Base-by-base conservation (phyloP, 2,888 invertebrate genomes). In the Epirrhoe alternata region DNA sequence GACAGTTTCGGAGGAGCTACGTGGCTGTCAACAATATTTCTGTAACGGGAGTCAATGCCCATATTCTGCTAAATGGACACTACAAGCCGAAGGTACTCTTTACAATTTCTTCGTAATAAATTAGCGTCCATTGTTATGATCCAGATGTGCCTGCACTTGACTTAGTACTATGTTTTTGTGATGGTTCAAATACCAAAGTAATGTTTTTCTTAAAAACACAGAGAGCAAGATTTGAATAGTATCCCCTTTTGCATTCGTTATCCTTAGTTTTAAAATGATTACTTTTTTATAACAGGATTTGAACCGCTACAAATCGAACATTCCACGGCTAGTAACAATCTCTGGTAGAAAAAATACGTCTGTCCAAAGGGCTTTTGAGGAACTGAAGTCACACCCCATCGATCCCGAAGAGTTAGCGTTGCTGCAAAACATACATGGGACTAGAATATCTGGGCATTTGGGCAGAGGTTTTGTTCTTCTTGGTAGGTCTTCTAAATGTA, bases 381-480 rank as follows among this genome's bases (percentile, higher is more conserved):
- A 77, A 51, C 71, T 83, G 7, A 79, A 79, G 55, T 57, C 72
- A 1, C 72, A 71, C 0, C 80, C 82, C 0, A 74, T 90, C 6
- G 93, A 94, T 71, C 82, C 87, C 1, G 94, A 94, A 66, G 93
- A 90, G 72, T 76, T 90, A 5, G 85, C 84, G 5, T 73, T 94
- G 17, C 77, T 93, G 14, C 92, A 94, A 66, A 88, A 88, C 47
- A 79, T 92, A 6, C 92, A 91, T 68, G 82, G 86, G 6, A 82
- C 76, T 24, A 82, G 86, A 4, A 89, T 92, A 63, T 61, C 86
- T 16, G 93, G 94, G 1, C 95, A 95, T 82, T 90, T 95, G 10
- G 75, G 76, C 7, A 74, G 96, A 74, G 96, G 96, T 6, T 96
- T 92, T 77, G 86, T 94, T 5, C 82, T 96, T 42, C 74, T 89